Evolutionary conservation across 2,797 vertebrate genomes (phyloP).

Genomic region (Podarcis siculus): DNA sequence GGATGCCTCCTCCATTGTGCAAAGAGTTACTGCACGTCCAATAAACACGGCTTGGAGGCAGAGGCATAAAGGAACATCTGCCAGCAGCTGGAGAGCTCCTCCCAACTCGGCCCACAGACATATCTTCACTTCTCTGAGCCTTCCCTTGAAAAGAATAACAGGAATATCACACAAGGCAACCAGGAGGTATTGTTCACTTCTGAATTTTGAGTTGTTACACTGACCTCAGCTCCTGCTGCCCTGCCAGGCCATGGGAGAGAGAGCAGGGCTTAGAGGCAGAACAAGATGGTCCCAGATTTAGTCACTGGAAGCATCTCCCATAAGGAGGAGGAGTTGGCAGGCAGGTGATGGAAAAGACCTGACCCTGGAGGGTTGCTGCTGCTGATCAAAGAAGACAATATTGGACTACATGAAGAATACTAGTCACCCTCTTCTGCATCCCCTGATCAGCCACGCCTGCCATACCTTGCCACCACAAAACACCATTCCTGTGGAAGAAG

Average conservation of each 20-base stretch:
- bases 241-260: not conserved
- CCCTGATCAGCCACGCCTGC: too few relatives aligned
- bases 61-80: slow-evolving; percentile 9
- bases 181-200: not conserved
- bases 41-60: not conserved
- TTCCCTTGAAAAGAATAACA: not conserved
- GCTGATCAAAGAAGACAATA: not conserved
- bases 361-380: not conserved
- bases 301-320: too few relatives aligned
- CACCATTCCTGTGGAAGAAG: too few relatives aligned
- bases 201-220: too few relatives aligned
- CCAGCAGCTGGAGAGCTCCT: not conserved
- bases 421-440: not conserved
- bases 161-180: not conserved
- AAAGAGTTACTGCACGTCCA: slow-evolving; percentile 6
- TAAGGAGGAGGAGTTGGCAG: not conserved
- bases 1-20: not conserved
- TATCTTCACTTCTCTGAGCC: not conserved
- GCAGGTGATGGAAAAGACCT: not conserved
- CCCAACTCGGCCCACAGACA: not conserved
- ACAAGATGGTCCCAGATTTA: not conserved
- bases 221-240: not conserved
- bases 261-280: not conserved
- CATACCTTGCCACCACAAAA: too few relatives aligned
- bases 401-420: not conserved